Base-by-base conservation (phyloP, 2,113 vertebrate species). In the Kryptolebias marmoratus region DNA sequence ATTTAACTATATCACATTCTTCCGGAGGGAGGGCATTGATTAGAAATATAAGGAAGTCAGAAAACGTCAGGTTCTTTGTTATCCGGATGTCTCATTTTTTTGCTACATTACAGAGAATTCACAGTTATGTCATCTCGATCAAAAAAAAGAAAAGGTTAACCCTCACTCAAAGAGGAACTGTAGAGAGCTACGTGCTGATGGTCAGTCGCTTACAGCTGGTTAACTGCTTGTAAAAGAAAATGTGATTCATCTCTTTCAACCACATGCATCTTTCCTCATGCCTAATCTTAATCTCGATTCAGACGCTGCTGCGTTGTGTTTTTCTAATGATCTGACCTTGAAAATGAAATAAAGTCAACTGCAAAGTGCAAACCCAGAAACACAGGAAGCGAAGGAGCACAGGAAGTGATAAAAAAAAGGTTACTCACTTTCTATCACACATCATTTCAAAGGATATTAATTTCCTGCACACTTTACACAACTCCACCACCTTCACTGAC, bases 271-370 rank as follows among this genome's bases (percentile, higher is more conserved):
- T 11, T 28, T 13, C 14, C 42, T 54, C 13, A 8, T 14, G 53
- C 53, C 36, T 45, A 49, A 68, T 65, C 65, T 60, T 55, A 30
- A 54, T 39, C 50, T 44, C 18, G 45, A 9, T 48, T 62, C 30
- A 60, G 45, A 22, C 7, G 16, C 13, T 3, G 1, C 52, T 61
- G 57, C 42, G 71, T 74, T 22, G 22, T 22, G 22, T 59, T 66
- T 44, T 45, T 71, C n/a, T 0, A 30, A 27, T 59, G 27, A 74
- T 28, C 36, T 55, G 42, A 27, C 2, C 63, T 44, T 18, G 18
- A 59, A 61, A 71, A 73, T 1, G 42, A 54, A 30, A 69, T n/a
- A 14, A 62, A 59, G 44, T 11, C 39, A 64, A 71, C 50, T 70
- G 30, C 36, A 60, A 16, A 67, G 7, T 54, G 28, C 22, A 68